phyloP scores from a whole-genome alignment of 35 echinoderm and acorn worm genomes.

The Heliocidaris tuberculata region DNA sequence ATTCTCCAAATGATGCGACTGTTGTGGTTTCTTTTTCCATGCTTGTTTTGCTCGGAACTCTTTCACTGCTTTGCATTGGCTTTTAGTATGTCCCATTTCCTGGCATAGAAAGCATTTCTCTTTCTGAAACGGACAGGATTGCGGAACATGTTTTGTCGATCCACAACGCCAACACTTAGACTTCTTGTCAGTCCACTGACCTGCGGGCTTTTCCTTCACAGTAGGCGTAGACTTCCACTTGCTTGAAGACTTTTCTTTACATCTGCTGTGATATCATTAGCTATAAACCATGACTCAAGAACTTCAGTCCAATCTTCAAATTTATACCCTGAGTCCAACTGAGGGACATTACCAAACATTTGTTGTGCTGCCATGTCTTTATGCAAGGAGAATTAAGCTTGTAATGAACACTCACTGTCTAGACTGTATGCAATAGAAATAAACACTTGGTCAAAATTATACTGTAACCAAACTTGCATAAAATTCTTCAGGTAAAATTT shows the following conservation, averaged over 20 bases:
- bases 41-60: neutral
- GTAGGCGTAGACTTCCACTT: neutral
- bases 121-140: neutral
- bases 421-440: no score
- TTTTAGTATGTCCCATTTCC: neutral
- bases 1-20: neutral
- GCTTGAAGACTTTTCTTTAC: neutral
- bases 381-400: no score
- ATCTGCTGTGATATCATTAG: conserved; percentile 18
- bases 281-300: no score
- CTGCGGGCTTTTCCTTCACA: neutral
- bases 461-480: no score
- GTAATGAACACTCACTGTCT: no score
- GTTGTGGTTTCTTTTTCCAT: neutral
- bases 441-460: no score
- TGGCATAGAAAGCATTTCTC: neutral
- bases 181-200: neutral
- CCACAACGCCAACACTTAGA: neutral
- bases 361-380: no score
- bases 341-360: no score
- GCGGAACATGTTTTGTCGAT: neutral
- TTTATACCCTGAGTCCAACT: no score
- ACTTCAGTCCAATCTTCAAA: no score
- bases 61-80: neutral
- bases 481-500: no score